Evolutionary conservation across 2,888 invertebrate species (phyloP), one percentile per base, ranked within the genome.

Genomic region (Trachelus iudaicus): DNA sequence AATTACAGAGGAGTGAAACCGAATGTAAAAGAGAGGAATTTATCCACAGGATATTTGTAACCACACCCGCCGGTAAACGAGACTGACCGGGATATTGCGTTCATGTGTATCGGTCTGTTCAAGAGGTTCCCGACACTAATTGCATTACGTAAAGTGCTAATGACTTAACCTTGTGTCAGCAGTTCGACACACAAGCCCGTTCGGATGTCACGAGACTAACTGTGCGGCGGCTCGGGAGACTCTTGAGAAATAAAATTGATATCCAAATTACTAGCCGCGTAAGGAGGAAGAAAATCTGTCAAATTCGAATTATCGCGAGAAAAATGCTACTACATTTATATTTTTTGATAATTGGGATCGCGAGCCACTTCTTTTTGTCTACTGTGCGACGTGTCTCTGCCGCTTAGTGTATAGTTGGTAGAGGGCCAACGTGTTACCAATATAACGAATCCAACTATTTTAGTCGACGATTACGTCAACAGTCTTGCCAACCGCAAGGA

Each of bases 101-200:
- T 9, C 56, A 0, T 56, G 40, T 56, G 40, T 23, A 23, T 56
- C 23, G 77, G 80, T 79, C 75, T 79, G 75, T 73, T 77, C 75
- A 2, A 23, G 56, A 56, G 56, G 23, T 9, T 56, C 23, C 23
- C 9, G 79, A 80, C 83, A 80, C 82, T 87, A 87, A 87, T 87
- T 87, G 82, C 81, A 80, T 86, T 85, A 84, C 83, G 83, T 83
- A 85, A 85, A 82, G 73, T 77, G 84, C 79, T 86, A 88, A 87
- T 83, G 80, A 84, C 81, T 83, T 78, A 73, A 79, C 77, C 69
- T 69, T 30, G 69, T 40, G 69, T 77, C 77, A 73, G 56, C 75
- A 23, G 56, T 9, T 6, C 23, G 6, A 56, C 23, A 9, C 9
- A 56, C 56, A 56, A 56, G 9, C 23, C 23, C 23, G 56, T 56